phyloP scores from a whole-genome alignment of 2,888 invertebrate genomes.

The Corbicula japonica region DNA sequence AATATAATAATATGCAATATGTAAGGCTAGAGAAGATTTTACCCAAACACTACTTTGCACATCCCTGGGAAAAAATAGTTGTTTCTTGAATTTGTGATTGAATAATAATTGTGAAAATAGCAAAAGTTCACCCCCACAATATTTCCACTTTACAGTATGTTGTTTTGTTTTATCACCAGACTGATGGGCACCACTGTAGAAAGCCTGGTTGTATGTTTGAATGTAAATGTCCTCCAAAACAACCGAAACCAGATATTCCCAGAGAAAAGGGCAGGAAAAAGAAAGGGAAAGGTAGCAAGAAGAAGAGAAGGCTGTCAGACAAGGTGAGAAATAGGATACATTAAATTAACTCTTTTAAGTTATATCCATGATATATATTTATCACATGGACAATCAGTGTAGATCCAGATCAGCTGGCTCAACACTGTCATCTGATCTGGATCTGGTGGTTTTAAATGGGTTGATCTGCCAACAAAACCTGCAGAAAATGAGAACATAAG shows the following conservation, averaged over 20 bases:
- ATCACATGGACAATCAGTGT: too few species aligned
- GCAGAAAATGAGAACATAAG: too few species aligned
- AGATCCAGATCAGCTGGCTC: too few species aligned
- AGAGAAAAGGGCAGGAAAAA: conserved; percentile 41
- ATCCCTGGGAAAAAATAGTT: too few species aligned
- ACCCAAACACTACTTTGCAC: too few species aligned
- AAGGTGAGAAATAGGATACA: conserved; percentile 8
- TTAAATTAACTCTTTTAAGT: too few species aligned
- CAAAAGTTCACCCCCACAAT: neutral
- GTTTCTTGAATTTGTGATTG: neutral
- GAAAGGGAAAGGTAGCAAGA: conserved; percentile 19
- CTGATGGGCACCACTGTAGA: conserved; percentile 67
- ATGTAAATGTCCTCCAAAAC: conserved; percentile 68
- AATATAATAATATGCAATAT: too few species aligned
- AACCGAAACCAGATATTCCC: conserved; percentile 58
- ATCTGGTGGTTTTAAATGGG: too few species aligned
- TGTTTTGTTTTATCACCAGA: neutral
- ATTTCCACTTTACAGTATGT: neutral
- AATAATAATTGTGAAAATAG: neutral
- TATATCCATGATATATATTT: too few species aligned
- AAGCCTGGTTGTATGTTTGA: conserved; percentile 76
- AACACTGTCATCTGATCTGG: too few species aligned
- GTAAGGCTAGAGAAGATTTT: too few species aligned
- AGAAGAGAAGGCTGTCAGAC: conserved; percentile 26
- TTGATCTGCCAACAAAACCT: too few species aligned